Evolutionary conservation across 2,113 vertebrate genomes (phyloP).

Genomic region (Mormyrus iriodes): DNA sequence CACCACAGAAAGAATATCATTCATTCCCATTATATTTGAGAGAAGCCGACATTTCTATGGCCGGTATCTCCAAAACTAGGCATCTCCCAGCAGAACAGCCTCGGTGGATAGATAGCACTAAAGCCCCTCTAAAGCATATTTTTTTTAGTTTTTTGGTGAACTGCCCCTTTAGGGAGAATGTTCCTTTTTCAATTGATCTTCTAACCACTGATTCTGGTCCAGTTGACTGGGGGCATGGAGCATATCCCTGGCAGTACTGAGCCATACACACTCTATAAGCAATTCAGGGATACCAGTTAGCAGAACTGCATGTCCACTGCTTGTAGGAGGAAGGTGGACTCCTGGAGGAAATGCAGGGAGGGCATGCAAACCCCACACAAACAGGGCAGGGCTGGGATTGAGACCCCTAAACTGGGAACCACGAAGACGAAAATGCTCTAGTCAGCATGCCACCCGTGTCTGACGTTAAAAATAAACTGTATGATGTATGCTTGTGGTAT

Average conservation of each 20-base stretch:
- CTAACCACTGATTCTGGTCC: not conserved
- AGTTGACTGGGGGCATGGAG: not conserved
- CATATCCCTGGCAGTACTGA: not conserved
- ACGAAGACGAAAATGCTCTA: not conserved
- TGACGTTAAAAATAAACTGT: not conserved
- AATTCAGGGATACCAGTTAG: not conserved
- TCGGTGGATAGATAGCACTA: not conserved
- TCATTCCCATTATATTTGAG: too few species aligned
- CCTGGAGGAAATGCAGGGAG: not conserved
- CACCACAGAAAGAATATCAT: too few species aligned
- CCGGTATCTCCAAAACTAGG: too few species aligned
- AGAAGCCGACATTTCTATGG: too few species aligned
- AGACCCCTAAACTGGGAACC: not conserved
- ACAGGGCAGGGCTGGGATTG: not conserved
- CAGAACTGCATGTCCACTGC: not conserved
- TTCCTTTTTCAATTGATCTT: not conserved
- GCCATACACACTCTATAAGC: not conserved
- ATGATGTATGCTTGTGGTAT: not conserved
- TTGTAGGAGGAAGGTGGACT: not conserved
- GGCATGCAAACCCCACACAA: not conserved
- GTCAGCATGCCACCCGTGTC: not conserved
- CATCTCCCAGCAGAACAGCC: not conserved
- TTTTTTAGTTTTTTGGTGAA: not conserved
- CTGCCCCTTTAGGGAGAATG: not conserved
- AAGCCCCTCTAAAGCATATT: not conserved